Conservation (phyloP, 2,888 invertebrate species). For the Orthosia cruda region DNA sequence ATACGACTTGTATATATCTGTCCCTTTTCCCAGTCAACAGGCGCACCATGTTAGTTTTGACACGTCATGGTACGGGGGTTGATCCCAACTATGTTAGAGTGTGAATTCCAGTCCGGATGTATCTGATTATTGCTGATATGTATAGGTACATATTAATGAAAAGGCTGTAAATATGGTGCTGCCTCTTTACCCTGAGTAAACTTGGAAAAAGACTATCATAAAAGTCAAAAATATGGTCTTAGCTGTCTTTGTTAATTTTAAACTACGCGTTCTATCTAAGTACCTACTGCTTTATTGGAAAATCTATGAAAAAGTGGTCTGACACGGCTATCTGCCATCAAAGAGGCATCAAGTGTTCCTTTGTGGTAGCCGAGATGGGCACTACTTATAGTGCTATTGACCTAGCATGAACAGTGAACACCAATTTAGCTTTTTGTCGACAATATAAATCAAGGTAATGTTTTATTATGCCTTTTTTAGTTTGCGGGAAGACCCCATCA, state of each 20-base stretch:
- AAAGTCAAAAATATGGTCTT: neutral
- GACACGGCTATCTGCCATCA: constrained; percentile 55
- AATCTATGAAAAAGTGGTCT: constrained; percentile 62
- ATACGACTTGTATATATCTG: no score
- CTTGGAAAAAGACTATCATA: neutral
- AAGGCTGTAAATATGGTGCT: no score
- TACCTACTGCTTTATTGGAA: constrained; percentile 48
- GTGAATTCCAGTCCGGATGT: no score
- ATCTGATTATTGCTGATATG: no score
- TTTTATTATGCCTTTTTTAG: neutral
- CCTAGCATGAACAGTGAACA: constrained; percentile 23
- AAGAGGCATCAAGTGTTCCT: constrained; percentile 66
- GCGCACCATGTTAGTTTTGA: no score
- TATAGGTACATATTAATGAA: no score
- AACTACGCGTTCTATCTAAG: constrained; percentile 15
- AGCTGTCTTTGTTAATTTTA: neutral
- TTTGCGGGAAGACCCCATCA: no score
- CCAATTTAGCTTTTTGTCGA: neutral
- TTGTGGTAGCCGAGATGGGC: constrained; percentile 57
- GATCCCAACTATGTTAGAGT: no score
- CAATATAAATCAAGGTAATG: neutral
- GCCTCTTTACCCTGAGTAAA: no score
- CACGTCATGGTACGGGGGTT: no score
- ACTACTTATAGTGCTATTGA: constrained; percentile 46
- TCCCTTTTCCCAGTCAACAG: no score